Evolutionary conservation across 2,113 vertebrate genomes (phyloP).

Genomic region (Columba janthina): DNA sequence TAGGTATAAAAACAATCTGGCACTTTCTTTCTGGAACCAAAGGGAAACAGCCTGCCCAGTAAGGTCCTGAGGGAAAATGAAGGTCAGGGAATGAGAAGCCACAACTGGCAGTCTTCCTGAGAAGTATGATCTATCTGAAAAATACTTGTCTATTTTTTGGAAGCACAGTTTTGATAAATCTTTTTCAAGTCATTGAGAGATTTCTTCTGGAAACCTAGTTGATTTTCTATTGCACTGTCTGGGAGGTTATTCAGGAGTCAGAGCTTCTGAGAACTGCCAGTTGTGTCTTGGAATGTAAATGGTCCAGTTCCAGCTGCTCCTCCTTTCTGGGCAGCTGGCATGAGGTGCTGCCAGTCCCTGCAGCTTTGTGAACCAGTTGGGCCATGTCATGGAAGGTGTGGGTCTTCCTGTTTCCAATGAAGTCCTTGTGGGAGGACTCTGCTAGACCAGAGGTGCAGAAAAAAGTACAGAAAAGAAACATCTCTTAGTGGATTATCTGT

Average conservation of each 20-base stretch:
- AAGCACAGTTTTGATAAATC: neutral
- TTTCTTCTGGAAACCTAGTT: neutral
- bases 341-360: neutral
- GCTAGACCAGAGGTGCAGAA: neutral
- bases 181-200: fast-evolving
- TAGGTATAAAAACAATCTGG: neutral
- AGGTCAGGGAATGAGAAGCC: neutral
- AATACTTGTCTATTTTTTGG: neutral
- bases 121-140: neutral
- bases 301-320: neutral
- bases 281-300: neutral
- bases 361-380: neutral
- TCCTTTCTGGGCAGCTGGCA: neutral
- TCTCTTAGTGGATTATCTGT: neutral
- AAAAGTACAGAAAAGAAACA: neutral
- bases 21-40: neutral
- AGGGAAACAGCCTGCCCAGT: neutral
- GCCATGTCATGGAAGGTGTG: neutral
- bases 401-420: neutral
- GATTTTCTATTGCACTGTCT: neutral
- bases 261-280: neutral
- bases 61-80: neutral
- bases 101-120: neutral
- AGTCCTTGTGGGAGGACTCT: neutral
- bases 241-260: neutral